phyloP scores from a whole-genome alignment of 1,140 invertebrate genomes.

The Ceratosolen solmsi region DNA sequence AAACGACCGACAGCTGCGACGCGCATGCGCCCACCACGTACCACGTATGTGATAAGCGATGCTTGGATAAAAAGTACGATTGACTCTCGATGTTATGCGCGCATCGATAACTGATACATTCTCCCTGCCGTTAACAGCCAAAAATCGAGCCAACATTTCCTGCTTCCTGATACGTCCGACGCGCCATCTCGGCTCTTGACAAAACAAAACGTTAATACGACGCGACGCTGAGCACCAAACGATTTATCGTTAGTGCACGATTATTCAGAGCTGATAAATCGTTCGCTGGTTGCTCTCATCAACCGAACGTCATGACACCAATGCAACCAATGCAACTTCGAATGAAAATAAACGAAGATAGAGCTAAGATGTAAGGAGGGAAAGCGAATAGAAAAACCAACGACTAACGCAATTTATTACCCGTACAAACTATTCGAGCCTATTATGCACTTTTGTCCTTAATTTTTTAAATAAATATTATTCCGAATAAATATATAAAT shows the following conservation, averaged over 20 bases:
- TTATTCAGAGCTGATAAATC: slow-evolving; percentile 31
- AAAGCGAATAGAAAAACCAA: not conserved
- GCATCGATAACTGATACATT: not conserved
- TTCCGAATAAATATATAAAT: too few relatives aligned
- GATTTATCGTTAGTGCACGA: slow-evolving; percentile 40
- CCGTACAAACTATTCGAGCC: too few relatives aligned
- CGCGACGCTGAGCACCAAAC: not conserved
- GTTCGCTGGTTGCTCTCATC: not conserved
- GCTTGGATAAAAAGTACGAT: not conserved
- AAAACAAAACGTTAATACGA: slow-evolving; percentile 28
- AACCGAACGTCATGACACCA: not conserved
- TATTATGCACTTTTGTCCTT: not conserved
- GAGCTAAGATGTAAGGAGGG: not conserved
- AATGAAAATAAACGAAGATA: not conserved
- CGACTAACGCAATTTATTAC: too few relatives aligned
- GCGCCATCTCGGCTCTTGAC: too few relatives aligned
- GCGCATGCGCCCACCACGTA: too few relatives aligned
- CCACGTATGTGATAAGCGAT: not conserved
- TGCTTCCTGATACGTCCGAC: not conserved
- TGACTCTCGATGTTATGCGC: not conserved
- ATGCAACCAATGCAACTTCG: not conserved
- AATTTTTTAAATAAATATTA: too few relatives aligned
- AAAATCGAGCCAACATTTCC: not conserved
- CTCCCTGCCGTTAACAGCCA: not conserved
- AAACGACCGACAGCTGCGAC: not conserved